A percentile compares a stretch with the other conserved stretches of the same genome.
Conservation (phyloP, 2,888 invertebrate species). For the Nineta flava region DNA sequence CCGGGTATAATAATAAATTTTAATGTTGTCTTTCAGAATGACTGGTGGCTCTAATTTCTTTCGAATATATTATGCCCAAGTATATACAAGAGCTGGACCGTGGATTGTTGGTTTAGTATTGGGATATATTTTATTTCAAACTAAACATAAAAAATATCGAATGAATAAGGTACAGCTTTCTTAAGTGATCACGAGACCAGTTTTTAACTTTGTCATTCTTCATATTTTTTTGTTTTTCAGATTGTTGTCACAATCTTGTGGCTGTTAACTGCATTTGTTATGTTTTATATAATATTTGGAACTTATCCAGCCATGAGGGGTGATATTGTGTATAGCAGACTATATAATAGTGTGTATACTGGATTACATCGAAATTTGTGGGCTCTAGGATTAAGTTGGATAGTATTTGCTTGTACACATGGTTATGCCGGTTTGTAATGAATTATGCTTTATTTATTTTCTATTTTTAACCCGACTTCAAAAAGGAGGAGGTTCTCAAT, state of each 20-base stretch:
- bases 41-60: too few species aligned
- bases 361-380: neutral
- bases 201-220: too few species aligned
- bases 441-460: too few species aligned
- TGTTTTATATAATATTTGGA: neutral
- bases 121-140: slow-evolving; percentile 14
- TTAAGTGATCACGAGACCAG: too few species aligned
- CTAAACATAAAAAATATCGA: slow-evolving; percentile 6
- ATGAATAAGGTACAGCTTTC: neutral
- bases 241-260: neutral
- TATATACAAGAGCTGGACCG: slow-evolving; percentile 14
- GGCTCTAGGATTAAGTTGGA: neutral
- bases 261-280: neutral
- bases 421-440: neutral
- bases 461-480: too few species aligned
- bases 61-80: neutral
- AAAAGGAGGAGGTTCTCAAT: too few species aligned
- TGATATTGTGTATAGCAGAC: neutral
- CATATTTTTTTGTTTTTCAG: neutral
- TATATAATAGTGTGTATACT: neutral
- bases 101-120: slow-evolving; percentile 15
- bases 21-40: slow-evolving; percentile 7
- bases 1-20: neutral
- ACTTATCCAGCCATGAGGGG: neutral
- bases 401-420: neutral